Evolutionary conservation across 2,888 invertebrate genomes (phyloP), one percentile per base, ranked within the genome.

Genomic region (Drosophila diplacantha): DNA sequence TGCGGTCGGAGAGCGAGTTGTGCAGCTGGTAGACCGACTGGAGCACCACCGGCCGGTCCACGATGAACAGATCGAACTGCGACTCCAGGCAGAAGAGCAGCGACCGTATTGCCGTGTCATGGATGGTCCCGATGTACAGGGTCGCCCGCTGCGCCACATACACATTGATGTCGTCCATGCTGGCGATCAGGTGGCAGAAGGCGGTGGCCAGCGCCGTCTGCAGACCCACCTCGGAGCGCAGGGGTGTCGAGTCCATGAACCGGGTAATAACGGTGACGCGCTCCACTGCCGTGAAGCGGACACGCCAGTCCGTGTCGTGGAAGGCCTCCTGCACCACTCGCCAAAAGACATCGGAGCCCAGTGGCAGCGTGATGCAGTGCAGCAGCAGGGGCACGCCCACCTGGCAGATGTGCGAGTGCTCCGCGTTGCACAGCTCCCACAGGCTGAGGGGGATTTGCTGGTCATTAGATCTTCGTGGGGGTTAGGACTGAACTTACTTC

Each of bases 31-130:
- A 96, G 54, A 99, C 91, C 3, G 96, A 95, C 87, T 98, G 97
- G 38, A 99, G 91, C 31, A 99, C 96, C 92, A 99, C 95, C 0
- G 98, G 97, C 38, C 99, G 92, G 89, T 99, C 99, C 63, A 96
- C 94, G 65, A 98, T 97, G 69, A 99, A 97, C 65, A 95, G 92
- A 90, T 99, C 99, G 90, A 99, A 99, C 90, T 99, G 99, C 0
- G 96, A 95, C 90, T 99, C 99, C 89, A 99, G 89, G 88, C 99
- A 99, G 90, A 94, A 93, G 55, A 97, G 92, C 70, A 98, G 90
- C 59, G 96, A 92, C 94, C 96, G 89, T 38, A 98, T 91, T 52
- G 97, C 95, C 53, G 93, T 91, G 83, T 96, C 95, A 86, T 97
- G 97, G 81, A 99, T 93, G 16, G 97, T 97, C 74, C 98, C 97